Base-by-base conservation (phyloP, 2,113 vertebrate species). In the Megaleporinus macrocephalus region DNA sequence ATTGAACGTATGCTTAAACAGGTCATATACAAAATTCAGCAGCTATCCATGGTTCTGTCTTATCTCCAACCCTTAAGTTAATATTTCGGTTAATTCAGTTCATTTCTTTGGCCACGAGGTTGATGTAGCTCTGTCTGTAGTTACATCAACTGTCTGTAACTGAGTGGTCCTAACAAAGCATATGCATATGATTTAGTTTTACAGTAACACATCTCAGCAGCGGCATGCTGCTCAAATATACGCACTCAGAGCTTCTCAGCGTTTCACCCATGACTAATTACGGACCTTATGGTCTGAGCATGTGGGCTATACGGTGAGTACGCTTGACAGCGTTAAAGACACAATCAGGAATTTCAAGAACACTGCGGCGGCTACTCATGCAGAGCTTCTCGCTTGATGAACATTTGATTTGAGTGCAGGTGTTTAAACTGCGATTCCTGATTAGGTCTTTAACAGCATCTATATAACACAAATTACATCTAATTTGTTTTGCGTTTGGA, bases 131-230 rank as follows among this genome's bases (percentile, higher is more conserved):
- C 44, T 57, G n/a, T n/a, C n/a, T n/a, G n/a, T n/a, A n/a, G n/a
- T n/a, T n/a, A n/a, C n/a, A n/a, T n/a, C n/a, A n/a, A n/a, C n/a
- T n/a, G n/a, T n/a, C n/a, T n/a, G n/a, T n/a, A n/a, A n/a, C n/a
- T n/a, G n/a, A n/a, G 14, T 30, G 29, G 14, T 2, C 59, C 26
- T 26, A 18, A 14, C 15, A 65, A 65, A 24, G 14, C 30, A 3
- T 33, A n/a, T n/a, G n/a, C n/a, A n/a, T 49, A 57, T 44, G 70
- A 14, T 80, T 16, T 18, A 36, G 70, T 33, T 78, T 76, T 71
- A 76, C 5, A 65, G 63, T 9, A 1, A 18, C 82, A 47, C 65
- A 44, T 41, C 26, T 36, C 10, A 44, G 44, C 12, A 7, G 44
- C 13, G 11, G 14, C 0, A 16, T 2, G 14, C 62, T 65, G 62